Conservation (phyloP, 2,113 vertebrate species). For the Zingel zingel region DNA sequence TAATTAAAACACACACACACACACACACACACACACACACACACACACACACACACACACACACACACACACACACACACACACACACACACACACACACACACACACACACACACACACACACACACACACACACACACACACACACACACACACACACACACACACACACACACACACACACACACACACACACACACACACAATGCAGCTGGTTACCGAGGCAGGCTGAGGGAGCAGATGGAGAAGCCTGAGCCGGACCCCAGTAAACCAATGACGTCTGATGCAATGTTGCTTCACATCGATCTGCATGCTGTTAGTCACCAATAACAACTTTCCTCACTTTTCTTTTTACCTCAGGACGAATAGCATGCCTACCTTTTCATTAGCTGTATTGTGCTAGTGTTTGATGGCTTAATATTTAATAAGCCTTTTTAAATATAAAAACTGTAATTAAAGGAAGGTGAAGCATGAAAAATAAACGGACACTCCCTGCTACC, state of each 20-base stretch:
- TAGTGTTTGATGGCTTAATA: conserved; percentile 1
- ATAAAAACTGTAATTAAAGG: conserved; percentile 29
- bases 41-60: background rate
- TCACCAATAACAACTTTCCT: conserved; percentile 24
- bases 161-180: background rate
- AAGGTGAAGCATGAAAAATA: conserved; percentile 29
- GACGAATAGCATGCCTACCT: background rate
- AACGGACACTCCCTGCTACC: background rate
- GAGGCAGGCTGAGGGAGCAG: conserved; percentile 70
- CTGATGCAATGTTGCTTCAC: conserved; percentile 61
- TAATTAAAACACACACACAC: conserved; percentile 47
- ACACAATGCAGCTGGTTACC: conserved; percentile 73
- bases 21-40: no score
- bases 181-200: background rate
- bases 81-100: background rate
- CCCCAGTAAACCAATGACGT: conserved; percentile 65
- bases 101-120: conserved; percentile 4
- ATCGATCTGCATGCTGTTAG: conserved; percentile 33
- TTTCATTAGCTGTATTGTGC: conserved; percentile 9
- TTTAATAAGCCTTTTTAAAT: background rate
- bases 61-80: conserved; percentile 13
- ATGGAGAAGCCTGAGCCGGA: conserved; percentile 76
- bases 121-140: conserved; percentile 6
- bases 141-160: conserved; percentile 1
- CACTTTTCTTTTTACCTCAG: conserved; percentile 6